These are phyloP conservation scores for Nomada flava DNA, from an alignment of 2,888 invertebrate genomes.

Conservation along the genomic window DNA sequence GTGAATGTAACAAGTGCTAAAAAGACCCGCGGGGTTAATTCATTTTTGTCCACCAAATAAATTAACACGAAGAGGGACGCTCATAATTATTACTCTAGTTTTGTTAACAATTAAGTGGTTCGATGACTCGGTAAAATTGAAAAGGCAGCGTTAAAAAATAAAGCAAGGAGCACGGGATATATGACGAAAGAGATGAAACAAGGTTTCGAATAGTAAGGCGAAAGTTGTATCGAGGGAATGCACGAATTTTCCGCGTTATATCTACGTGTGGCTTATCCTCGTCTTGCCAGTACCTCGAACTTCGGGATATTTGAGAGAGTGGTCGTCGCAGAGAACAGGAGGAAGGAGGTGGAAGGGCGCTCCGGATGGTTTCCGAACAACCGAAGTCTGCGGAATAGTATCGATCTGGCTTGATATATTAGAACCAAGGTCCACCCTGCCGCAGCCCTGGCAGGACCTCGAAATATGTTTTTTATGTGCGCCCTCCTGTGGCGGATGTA, in stretches of 20 bases:
- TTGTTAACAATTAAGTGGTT: too few species aligned
- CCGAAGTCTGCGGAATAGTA: constrained; percentile 81
- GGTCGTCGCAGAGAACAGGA: constrained; percentile 48
- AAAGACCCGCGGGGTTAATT: too few species aligned
- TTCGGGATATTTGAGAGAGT: constrained; percentile 67
- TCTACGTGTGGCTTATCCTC: constrained; percentile 71
- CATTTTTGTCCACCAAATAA: too few species aligned
- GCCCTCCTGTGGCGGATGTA: constrained; percentile 70
- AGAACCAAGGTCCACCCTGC: constrained; percentile 81
- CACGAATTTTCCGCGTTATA: constrained; percentile 63
- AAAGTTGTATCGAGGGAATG: constrained; percentile 44
- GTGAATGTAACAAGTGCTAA: too few species aligned
- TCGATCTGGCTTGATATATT: constrained; percentile 84
- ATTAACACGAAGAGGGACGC: too few species aligned
- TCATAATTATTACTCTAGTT: too few species aligned
- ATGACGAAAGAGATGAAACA: constrained; percentile 1
- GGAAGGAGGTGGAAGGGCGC: constrained; percentile 61
- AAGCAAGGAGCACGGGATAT: neutral
- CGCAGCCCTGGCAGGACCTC: constrained; percentile 75
- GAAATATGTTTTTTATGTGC: constrained; percentile 83
- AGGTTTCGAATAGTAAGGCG: constrained; percentile 42
- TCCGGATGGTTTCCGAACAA: constrained; percentile 78
- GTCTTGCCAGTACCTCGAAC: constrained; percentile 62
- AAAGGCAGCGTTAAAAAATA: neutral
- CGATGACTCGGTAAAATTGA: too few species aligned